phyloP scores from a whole-genome alignment of 2,888 invertebrate species.

The Hipparchia sbordonii region DNA sequence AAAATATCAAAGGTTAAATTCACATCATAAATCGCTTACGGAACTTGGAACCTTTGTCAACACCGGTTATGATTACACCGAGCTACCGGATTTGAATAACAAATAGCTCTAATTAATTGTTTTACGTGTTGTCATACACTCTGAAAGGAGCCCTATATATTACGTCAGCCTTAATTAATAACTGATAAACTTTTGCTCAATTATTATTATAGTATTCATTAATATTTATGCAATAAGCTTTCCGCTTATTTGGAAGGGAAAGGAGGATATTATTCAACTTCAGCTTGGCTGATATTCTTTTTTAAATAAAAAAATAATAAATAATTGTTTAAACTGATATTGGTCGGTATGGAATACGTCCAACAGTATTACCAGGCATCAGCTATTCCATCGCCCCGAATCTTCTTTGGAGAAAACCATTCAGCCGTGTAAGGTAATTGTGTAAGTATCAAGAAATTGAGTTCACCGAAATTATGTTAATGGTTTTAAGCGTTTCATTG shows the following conservation, averaged over 20 bases:
- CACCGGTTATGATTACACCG: slow-evolving; percentile 33
- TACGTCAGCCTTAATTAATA: too few relatives aligned
- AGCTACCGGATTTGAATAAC: slow-evolving; percentile 35
- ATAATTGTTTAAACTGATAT: too few relatives aligned
- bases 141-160: too few relatives aligned
- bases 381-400: background rate
- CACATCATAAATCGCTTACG: slow-evolving; percentile 15
- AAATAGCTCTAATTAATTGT: slow-evolving; percentile 37
- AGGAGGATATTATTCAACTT: too few relatives aligned
- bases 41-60: slow-evolving; percentile 18
- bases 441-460: background rate
- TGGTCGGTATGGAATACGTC: too few relatives aligned
- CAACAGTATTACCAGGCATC: too few relatives aligned
- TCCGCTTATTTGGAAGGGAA: too few relatives aligned
- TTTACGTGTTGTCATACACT: slow-evolving; percentile 21
- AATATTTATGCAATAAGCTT: too few relatives aligned
- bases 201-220: too few relatives aligned
- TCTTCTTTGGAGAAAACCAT: background rate
- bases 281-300: too few relatives aligned
- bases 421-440: background rate
- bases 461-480: background rate
- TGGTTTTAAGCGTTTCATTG: background rate
- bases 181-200: too few relatives aligned
- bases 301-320: too few relatives aligned
- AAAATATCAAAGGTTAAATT: background rate